Conservation (phyloP, 2,113 vertebrate genomes). For the Plotosus lineatus region DNA sequence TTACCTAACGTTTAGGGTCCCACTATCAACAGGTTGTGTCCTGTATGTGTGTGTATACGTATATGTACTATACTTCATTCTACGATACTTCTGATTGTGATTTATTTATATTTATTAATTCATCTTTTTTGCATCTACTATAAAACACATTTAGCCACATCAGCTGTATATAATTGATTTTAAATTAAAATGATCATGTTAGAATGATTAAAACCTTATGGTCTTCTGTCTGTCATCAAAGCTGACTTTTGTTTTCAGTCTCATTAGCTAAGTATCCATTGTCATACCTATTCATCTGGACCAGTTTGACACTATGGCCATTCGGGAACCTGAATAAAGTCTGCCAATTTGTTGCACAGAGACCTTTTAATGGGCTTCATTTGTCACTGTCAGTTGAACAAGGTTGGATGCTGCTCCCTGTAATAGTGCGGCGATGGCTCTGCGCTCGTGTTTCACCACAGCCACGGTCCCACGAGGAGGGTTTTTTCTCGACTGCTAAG, state of each 20-base stretch:
- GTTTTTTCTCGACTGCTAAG: constrained; percentile 45
- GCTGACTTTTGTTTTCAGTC: neutral
- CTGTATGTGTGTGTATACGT: no score
- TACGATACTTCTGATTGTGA: neutral
- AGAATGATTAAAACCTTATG: neutral
- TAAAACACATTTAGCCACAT: neutral
- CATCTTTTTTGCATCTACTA: neutral
- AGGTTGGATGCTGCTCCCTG: constrained; percentile 47
- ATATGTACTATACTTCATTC: no score
- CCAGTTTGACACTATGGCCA: constrained; percentile 35
- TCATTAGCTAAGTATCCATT: constrained; percentile 34
- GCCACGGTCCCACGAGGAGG: constrained; percentile 42
- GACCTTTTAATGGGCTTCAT: constrained; percentile 54
- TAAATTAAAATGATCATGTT: neutral
- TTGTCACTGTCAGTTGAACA: constrained; percentile 57
- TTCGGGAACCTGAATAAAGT: constrained; percentile 37
- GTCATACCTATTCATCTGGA: constrained; percentile 44
- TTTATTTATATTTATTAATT: no score
- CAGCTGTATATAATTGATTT: neutral
- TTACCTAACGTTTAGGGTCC: no score
- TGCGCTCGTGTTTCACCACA: constrained; percentile 43
- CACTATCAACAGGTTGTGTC: no score
- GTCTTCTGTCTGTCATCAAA: constrained; percentile 2
- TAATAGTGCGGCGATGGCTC: constrained; percentile 46
- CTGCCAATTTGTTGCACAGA: constrained; percentile 52